phyloP scores from a whole-genome alignment of 2,888 invertebrate genomes.

The Agrilus cyanescens region DNA sequence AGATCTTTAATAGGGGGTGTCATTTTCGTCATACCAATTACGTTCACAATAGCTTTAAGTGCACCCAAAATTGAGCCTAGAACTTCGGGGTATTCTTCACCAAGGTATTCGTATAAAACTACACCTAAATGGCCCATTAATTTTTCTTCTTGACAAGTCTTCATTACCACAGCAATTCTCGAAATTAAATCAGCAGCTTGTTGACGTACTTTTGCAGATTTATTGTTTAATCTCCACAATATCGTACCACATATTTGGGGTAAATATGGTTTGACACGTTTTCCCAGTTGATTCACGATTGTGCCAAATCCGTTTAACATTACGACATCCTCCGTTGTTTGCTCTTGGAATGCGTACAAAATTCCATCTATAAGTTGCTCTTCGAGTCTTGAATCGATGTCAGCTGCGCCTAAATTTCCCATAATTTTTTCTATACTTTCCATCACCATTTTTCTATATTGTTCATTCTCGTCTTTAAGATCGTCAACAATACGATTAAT shows the following conservation, averaged over 20 bases:
- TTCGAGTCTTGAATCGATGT: slow-evolving; percentile 94
- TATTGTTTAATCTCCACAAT: slow-evolving; percentile 98
- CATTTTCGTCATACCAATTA: slow-evolving; percentile 99
- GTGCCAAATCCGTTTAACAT: slow-evolving; percentile 99
- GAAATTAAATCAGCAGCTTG: slow-evolving; percentile 99
- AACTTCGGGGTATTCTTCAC: slow-evolving; percentile 99
- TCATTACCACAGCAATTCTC: slow-evolving; percentile 97
- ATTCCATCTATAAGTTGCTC: slow-evolving; percentile 99
- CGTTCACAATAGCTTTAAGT: slow-evolving; percentile 97
- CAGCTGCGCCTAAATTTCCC: slow-evolving; percentile 93
- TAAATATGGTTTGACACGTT: slow-evolving; percentile 94
- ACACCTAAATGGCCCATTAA: slow-evolving; percentile 99
- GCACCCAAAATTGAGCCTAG: slow-evolving; percentile 96
- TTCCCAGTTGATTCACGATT: slow-evolving; percentile 94
- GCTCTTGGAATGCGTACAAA: slow-evolving; percentile 98
- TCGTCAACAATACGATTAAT: slow-evolving; percentile 98
- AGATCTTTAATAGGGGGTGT: slow-evolving; percentile 99
- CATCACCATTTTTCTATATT: slow-evolving; percentile 99
- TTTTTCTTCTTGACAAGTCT: slow-evolving; percentile 99
- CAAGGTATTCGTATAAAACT: slow-evolving; percentile 96
- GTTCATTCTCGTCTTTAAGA: slow-evolving; percentile 98
- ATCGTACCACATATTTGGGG: slow-evolving; percentile 99
- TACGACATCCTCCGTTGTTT: slow-evolving; percentile 98
- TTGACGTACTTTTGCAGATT: slow-evolving; percentile 97
- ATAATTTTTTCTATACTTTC: slow-evolving; percentile 99